Percentiles rank a stretch among this genome's conserved stretches.
phyloP scores from a whole-genome alignment of 2,797 vertebrate genomes.

The Tiaroga cobitis region DNA sequence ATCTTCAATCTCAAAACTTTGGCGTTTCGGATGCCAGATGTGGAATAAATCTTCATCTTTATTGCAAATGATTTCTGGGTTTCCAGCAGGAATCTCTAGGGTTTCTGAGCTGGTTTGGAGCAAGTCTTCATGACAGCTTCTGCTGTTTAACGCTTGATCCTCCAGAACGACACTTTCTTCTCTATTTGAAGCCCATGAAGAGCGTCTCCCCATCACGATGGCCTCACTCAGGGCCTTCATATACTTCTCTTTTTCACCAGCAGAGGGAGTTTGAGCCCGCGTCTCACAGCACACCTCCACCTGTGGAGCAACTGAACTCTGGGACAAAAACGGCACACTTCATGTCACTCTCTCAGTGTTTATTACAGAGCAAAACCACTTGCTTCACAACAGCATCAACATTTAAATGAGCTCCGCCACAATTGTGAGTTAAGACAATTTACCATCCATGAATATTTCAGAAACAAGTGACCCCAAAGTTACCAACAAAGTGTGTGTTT shows the following conservation, averaged over 20 bases:
- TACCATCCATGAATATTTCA: not conserved
- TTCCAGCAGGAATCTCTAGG: too few relatives aligned
- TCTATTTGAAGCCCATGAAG: not conserved
- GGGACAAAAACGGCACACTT: constrained; percentile 74
- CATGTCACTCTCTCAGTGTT: constrained; percentile 22
- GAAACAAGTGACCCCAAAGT: not conserved
- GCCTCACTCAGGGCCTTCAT: constrained; percentile 2
- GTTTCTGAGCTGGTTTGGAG: too few relatives aligned
- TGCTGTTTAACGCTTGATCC: not conserved
- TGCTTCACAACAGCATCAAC: not conserved
- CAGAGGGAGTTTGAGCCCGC: constrained; percentile 30
- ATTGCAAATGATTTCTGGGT: too few relatives aligned
- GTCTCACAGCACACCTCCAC: constrained; percentile 57
- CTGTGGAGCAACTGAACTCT: constrained; percentile 80
- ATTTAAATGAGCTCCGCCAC: not conserved
- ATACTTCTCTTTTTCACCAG: constrained; percentile 29
- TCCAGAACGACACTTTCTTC: not conserved
- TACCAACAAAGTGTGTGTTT: not conserved
- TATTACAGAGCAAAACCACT: not conserved
- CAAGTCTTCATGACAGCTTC: not conserved
- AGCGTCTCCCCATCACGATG: not conserved
- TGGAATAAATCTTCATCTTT: not conserved
- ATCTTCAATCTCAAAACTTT: not conserved
- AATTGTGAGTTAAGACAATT: not conserved
- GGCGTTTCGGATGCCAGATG: not conserved